These are phyloP conservation scores for Heliangelus exortis DNA, from an alignment of 2,797 vertebrate species.

Conservation along the genomic window DNA sequence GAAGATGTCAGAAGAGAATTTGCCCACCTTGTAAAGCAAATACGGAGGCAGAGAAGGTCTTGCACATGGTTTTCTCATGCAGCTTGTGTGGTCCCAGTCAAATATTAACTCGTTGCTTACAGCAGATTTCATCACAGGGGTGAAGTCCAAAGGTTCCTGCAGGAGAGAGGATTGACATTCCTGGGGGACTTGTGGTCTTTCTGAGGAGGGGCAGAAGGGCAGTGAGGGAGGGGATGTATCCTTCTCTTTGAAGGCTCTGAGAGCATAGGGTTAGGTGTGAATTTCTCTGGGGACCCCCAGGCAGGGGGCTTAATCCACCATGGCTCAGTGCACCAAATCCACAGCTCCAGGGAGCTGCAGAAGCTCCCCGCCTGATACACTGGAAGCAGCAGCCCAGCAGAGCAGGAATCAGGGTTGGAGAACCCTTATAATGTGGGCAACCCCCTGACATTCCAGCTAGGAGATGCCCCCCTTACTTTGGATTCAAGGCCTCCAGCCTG, in stretches of 20 bases:
- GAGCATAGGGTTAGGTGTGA: neutral
- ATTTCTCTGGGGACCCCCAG: neutral
- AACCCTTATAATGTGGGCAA: neutral
- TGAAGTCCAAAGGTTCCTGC: constrained; percentile 65
- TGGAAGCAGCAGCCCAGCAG: neutral
- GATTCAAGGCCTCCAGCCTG: neutral
- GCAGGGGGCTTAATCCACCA: neutral
- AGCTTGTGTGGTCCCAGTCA: constrained; percentile 44
- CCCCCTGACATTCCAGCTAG: neutral
- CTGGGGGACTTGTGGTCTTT: constrained; percentile 5
- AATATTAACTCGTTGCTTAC: constrained; percentile 71
- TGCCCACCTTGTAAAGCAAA: constrained; percentile 52
- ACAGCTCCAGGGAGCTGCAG: neutral
- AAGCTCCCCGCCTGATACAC: neutral
- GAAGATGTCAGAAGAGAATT: neutral
- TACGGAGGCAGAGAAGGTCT: constrained; percentile 6
- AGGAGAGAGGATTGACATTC: neutral
- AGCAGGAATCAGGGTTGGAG: neutral
- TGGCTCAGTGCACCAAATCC: neutral
- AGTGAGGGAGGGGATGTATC: neutral
- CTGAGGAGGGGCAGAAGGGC: neutral
- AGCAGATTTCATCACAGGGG: constrained; percentile 42
- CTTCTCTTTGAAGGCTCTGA: neutral
- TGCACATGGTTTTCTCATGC: neutral
- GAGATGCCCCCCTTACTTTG: neutral